Evolutionary conservation across 2,797 vertebrate genomes (phyloP).

Genomic region (Sparidentex hasta): DNA sequence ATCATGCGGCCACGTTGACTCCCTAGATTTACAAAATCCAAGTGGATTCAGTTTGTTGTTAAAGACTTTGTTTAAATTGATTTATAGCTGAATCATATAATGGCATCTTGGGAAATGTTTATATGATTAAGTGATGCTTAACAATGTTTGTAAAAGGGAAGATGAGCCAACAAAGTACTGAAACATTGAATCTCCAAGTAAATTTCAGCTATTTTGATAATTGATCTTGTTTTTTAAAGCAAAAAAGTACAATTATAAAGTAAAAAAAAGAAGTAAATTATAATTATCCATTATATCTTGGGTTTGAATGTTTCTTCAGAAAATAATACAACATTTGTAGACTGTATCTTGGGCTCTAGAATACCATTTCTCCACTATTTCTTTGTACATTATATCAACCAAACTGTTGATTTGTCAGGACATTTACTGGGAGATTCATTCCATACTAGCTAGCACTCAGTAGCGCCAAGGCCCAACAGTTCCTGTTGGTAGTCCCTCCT

Average conservation of each 20-base stretch:
- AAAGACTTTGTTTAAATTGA: not conserved
- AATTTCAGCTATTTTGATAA: not conserved
- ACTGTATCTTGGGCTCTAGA: not conserved
- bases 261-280: too few species aligned
- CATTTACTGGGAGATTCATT: not conserved
- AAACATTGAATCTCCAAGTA: not conserved
- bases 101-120: not conserved
- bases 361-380: not conserved
- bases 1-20: not conserved
- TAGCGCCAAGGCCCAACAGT: too few species aligned
- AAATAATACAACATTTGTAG: too few species aligned
- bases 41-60: not conserved
- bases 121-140: not conserved
- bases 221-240: not conserved
- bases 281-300: not conserved
- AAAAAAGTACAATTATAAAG: too few species aligned
- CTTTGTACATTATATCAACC: not conserved
- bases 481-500: too few species aligned
- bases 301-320: not conserved
- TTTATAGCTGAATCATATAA: not conserved
- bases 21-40: not conserved
- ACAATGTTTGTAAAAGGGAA: not conserved
- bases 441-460: not conserved
- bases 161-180: not conserved
- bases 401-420: not conserved